Conservation (phyloP, 2,888 invertebrate genomes). For the Agonopterix arenella region DNA sequence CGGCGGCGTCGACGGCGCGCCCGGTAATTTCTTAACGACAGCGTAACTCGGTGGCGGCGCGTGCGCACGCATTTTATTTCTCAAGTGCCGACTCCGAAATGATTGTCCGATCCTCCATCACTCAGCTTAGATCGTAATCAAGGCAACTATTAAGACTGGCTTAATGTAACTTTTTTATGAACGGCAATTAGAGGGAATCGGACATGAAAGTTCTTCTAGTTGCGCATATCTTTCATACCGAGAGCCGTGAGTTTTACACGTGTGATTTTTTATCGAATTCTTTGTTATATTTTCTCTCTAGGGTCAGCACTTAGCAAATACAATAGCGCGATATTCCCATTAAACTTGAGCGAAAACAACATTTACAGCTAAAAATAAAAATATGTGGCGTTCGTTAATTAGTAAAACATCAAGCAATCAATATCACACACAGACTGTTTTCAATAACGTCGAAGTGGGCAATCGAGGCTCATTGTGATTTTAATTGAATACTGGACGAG, state of each 20-base stretch:
- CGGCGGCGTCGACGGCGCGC: slow-evolving; percentile 61
- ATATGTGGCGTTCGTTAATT: not conserved
- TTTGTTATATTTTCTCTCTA: too few species aligned
- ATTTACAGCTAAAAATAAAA: too few species aligned
- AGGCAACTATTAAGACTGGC: slow-evolving; percentile 66
- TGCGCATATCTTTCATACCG: not conserved
- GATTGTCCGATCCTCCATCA: slow-evolving; percentile 73
- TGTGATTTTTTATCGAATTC: too few species aligned
- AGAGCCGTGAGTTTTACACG: too few species aligned
- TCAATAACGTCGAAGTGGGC: slow-evolving; percentile 22
- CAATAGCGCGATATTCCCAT: too few species aligned
- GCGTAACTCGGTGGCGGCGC: slow-evolving; percentile 75
- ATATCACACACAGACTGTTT: slow-evolving; percentile 20
- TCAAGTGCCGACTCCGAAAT: slow-evolving; percentile 68
- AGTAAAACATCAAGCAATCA: not conserved
- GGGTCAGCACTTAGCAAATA: too few species aligned
- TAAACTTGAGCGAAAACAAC: too few species aligned
- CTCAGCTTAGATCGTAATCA: slow-evolving; percentile 75
- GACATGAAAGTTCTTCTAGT: slow-evolving; percentile 25
- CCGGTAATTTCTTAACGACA: slow-evolving; percentile 74
- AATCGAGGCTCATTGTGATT: slow-evolving; percentile 27
- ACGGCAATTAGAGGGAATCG: slow-evolving; percentile 50
- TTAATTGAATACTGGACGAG: slow-evolving; percentile 52
- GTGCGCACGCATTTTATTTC: slow-evolving; percentile 73
- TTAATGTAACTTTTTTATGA: slow-evolving; percentile 65